Base-by-base conservation (phyloP, 2,888 invertebrate genomes). In the Caenorhabditis angaria region DNA sequence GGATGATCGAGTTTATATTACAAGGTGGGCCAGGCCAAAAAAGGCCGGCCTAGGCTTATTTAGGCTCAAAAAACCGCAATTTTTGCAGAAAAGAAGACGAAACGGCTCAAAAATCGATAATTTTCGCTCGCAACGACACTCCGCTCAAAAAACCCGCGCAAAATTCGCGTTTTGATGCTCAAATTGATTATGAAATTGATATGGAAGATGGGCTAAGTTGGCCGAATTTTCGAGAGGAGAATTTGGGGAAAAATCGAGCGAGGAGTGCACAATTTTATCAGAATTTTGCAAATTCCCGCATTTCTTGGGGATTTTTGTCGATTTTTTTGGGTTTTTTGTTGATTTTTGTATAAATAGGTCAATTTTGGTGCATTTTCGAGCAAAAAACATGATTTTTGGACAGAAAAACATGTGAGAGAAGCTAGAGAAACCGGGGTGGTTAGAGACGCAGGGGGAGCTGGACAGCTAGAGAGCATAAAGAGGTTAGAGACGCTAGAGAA, bases 1-100 rank as follows among this genome's bases (percentile, higher is more conserved):
- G 14, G 70, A 65, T 55, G 70, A 70, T 29, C 65, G 58, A 22
- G 70, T 70, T 2, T 70, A 70, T 50, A 70, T 70, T 61, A 62
- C 70, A 3, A 48, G 70, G 57, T 65, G 12, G 0, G 29, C 3
- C 4, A 10, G 6, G 8, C 35, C 6, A 35, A 35, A 35, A 14
- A 10, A 10, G 35, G 14, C 14, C 14, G 14, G 14, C 14, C 14
- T 35, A 10, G 35, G 35, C 6, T 14, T 14, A 35, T 35, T 35
- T 14, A 10, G 35, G 14, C 35, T 14, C 35, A 35, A 35, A 51
- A 62, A 22, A 41, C 35, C 8, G 29, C 25, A 32, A 20, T n/a
- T 2, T 18, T 62, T 55, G 41, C 18, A 64, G 65, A 50, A 70
- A 70, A 47, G 50, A 55, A n/a, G 65, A 61, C 22, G 70, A 70